Evolutionary conservation across 2,888 invertebrate species (phyloP), one percentile per base, ranked within the genome.

Genomic region (Helleia helle): DNA sequence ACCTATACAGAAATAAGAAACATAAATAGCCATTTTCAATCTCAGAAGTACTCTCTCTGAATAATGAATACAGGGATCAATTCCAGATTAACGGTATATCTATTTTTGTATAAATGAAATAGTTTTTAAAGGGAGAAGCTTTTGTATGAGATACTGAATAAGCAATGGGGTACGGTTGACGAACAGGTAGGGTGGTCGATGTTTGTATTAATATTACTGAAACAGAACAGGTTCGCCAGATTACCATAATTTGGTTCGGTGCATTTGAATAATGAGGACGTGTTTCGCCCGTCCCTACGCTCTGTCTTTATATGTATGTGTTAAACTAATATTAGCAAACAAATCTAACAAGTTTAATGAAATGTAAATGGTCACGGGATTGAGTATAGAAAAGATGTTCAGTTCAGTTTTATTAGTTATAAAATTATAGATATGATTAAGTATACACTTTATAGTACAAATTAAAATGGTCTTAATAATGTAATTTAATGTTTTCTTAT

Each of bases 201-300:
- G 71, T 75, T 76, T 80, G 77, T 72, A 77, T 77, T 80, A 80
- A 76, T 80, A 80, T 81, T 77, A 68, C 69, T 71, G 76, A 80
- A 79, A 80, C 80, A 77, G 80, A 77, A 66, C 81, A 81, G 80
- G 77, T 80, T 76, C 65, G 72, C 63, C 76, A 74, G 81, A 83
- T 81, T 83, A 83, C 76, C 81, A 83, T 83, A 81, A 81, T 83
- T 81, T 81, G 81, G 76, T 83, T 76, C 77, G 73, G 72, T 83
- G 81, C 81, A 81, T 81, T 81, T 80, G 81, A 80, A 83, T 83
- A 81, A 81, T 83, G 77, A 79, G 76, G 68, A 72, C 76, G 75
- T 72, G 79, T 71, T 70, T 69, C 72, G 62, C 69, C 61, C 62
- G 59, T 56, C 62, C 62, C 52, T 48, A 51, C 40, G 47, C 38